Conservation (phyloP, 30 jellyfish, hydroid and myxozoan genomes). For the Catostylus mosaicus region DNA sequence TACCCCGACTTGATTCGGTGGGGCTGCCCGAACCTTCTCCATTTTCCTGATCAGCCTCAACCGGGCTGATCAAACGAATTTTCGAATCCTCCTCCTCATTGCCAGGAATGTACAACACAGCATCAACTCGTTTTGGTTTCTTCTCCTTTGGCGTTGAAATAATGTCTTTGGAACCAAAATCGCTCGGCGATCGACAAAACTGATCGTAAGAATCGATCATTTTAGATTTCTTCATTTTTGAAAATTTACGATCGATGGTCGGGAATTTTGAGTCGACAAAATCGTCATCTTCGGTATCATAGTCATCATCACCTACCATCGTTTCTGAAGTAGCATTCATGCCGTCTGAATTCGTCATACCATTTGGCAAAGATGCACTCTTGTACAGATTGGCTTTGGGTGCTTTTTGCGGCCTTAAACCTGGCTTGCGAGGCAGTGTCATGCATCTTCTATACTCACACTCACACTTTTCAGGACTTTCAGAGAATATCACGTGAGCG, state of each 20-base stretch:
- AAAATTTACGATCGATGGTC: constrained; percentile 60
- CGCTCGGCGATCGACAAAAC: constrained; percentile 89
- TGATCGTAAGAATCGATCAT: constrained; percentile 97
- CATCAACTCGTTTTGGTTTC: constrained; percentile 22
- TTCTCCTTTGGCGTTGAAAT: constrained; percentile 34
- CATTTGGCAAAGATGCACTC: constrained; percentile 82
- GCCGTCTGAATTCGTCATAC: constrained; percentile 42
- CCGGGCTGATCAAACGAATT: constrained; percentile 48
- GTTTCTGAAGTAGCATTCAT: constrained; percentile 62
- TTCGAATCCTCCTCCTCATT: constrained; percentile 75
- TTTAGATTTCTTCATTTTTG: constrained; percentile 82
- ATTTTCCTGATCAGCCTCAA: constrained; percentile 42
- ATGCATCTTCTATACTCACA: constrained; percentile 57
- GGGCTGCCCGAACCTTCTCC: constrained; percentile 27
- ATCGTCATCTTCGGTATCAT: constrained; percentile 88
- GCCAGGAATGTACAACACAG: constrained; percentile 48
- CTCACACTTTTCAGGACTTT: constrained; percentile 59
- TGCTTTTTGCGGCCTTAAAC: constrained; percentile 51
- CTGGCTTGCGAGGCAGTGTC: constrained; percentile 83
- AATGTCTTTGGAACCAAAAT: constrained; percentile 75
- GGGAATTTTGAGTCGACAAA: constrained; percentile 78
- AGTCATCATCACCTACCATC: constrained; percentile 83
- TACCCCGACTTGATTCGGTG: constrained; percentile 47
- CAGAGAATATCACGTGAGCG: constrained; percentile 74
- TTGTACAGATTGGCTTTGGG: constrained; percentile 68